A percentile compares a stretch with the other conserved stretches of the same genome.
phyloP scores from a whole-genome alignment of 2,113 vertebrate species.

The Genyomyrus donnyi region DNA sequence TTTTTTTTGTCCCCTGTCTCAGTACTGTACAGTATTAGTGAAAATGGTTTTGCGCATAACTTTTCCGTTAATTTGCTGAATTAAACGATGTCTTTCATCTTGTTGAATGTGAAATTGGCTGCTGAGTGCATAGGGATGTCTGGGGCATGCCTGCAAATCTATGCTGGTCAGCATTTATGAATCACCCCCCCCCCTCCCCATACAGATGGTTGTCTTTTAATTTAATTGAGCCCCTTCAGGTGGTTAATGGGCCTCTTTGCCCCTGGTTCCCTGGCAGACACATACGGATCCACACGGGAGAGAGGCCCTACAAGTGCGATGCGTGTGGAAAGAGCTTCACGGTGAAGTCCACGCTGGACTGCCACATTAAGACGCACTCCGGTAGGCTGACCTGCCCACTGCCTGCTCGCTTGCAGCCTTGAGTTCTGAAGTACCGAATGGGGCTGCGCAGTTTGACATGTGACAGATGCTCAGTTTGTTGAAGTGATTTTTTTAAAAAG shows the following conservation, averaged over 20 bases:
- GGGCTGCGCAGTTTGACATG: background rate
- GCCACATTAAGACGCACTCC: constrained; percentile 85
- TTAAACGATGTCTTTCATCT: background rate
- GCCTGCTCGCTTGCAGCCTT: background rate
- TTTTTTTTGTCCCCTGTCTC: background rate
- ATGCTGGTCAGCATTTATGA: background rate
- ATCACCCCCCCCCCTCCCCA: background rate
- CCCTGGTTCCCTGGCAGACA: constrained; percentile 56
- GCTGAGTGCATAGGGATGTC: background rate
- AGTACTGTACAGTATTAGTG: background rate
- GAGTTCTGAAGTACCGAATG: background rate
- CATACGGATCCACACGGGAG: constrained; percentile 82
- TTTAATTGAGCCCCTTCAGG: background rate
- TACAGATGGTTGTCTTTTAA: background rate
- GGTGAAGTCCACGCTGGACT: constrained; percentile 87
- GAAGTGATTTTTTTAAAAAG: background rate
- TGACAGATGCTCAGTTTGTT: background rate
- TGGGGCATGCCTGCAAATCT: background rate
- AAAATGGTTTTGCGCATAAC: background rate
- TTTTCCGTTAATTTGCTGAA: background rate
- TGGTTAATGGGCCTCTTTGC: background rate
- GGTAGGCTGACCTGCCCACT: constrained; percentile 48
- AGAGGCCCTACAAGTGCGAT: constrained; percentile 81
- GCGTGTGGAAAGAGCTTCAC: constrained; percentile 91
- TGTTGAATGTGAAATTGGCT: background rate